Evolutionary conservation across 2,888 invertebrate genomes (phyloP).

Genomic region (Drosophila falleni): DNA sequence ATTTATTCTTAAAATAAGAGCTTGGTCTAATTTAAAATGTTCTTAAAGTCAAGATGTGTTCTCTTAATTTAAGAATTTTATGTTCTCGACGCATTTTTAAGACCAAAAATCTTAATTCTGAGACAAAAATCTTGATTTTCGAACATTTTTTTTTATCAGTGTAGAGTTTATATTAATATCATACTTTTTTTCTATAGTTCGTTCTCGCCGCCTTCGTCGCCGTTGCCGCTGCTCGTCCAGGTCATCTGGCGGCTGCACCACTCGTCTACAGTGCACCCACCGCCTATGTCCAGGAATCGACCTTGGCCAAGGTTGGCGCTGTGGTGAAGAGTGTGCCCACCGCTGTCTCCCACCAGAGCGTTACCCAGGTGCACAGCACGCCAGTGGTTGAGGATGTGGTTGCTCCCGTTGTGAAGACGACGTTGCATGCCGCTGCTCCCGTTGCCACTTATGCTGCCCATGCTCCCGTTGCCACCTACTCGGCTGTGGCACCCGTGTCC

Average conservation of each 20-base stretch:
- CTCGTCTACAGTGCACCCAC: constrained; percentile 70
- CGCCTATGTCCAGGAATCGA: constrained; percentile 75
- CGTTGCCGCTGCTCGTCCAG: constrained; percentile 83
- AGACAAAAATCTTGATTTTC: too few species aligned
- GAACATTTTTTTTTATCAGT: too few species aligned
- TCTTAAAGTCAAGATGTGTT: too few species aligned
- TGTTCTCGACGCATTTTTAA: too few species aligned
- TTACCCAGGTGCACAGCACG: constrained; percentile 86
- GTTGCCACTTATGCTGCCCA: constrained; percentile 33
- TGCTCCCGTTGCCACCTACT: constrained; percentile 44
- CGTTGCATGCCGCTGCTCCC: constrained; percentile 58
- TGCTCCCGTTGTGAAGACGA: constrained; percentile 81
- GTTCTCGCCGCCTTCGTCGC: constrained; percentile 83
- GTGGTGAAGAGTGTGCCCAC: constrained; percentile 86
- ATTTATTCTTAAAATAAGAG: too few species aligned
- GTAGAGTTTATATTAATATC: neutral
- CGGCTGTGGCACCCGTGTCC: constrained; percentile 32
- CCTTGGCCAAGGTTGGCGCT: constrained; percentile 81
- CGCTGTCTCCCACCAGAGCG: constrained; percentile 86
- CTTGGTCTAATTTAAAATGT: too few species aligned
- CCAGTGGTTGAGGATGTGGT: constrained; percentile 81
- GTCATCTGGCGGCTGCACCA: constrained; percentile 67
- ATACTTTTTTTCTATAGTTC: constrained; percentile 35
- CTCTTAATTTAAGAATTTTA: too few species aligned
- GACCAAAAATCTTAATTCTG: too few species aligned